Base-by-base conservation (phyloP, 2,888 invertebrate species). In the Netelia virgata region DNA sequence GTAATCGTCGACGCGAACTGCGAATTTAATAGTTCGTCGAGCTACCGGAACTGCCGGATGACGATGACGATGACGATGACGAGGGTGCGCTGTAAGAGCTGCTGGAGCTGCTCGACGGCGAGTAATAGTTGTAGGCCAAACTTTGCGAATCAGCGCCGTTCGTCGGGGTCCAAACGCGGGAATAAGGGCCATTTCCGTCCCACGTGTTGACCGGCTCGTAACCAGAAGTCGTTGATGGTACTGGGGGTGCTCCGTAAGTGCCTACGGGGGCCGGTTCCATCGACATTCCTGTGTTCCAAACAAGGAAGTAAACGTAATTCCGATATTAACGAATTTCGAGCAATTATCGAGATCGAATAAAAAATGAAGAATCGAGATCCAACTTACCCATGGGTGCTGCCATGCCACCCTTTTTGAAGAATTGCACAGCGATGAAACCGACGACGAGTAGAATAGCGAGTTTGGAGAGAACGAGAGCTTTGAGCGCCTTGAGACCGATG, bases 391-490 rank as follows among this genome's bases (percentile, higher is more conserved):
- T 92, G 18, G 93, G 93, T 84, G 92, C 90, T 84, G 89, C 90
- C 94, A 94, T 94, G 94, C 97, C 97, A 93, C 96, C 95, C 95
- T 97, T 97, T 93, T 97, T 97, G 84, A 97, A 94, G 90, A 97
- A 94, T 91, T 97, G 97, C 93, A 97, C 96, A 88, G 97, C 96
- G 70, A 97, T 94, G 95, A 98, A 97, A 83, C 97, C 97, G 72
- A 97, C 95, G 66, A 97, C 97, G 84, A 97, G 94, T 50, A 96
- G 95, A 91, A 98, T 96, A 85, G 97, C 97, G 88, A 97, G 94
- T 93, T 98, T 98, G 92, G 97, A 97, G 90, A 97, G 95, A 85
- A 98, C 95, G 86, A 97, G 94, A 84, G 98, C 98, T 93, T 97
- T 97, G 89, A 97, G 94, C 28, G 98, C 97, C 94, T 97, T 97